Percentiles rank a stretch among this genome's conserved stretches.
phyloP scores from a whole-genome alignment of 2,797 vertebrate genomes.

The Danio tinwini region DNA sequence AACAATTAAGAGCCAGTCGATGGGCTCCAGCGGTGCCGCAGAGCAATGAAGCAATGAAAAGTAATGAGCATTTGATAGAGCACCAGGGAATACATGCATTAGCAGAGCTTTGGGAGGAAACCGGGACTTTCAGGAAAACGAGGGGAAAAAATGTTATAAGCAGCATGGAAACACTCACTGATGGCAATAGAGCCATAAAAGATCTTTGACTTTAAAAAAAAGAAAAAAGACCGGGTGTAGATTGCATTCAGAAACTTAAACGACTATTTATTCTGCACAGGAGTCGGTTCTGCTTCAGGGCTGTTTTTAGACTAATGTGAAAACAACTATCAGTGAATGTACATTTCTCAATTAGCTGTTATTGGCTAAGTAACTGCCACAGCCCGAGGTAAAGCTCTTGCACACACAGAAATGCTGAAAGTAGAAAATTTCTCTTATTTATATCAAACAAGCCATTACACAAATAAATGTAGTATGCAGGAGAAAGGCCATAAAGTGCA shows the following conservation, averaged over 20 bases:
- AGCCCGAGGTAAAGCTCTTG: constrained; percentile 6
- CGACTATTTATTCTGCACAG: constrained; percentile 25
- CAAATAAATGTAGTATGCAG: background rate
- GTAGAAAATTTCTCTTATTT: constrained; percentile 22
- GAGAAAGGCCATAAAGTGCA: constrained; percentile 28
- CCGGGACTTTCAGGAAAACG: constrained; percentile 34
- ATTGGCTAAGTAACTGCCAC: constrained; percentile 25
- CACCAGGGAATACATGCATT: constrained; percentile 36
- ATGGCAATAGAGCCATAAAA: constrained; percentile 19
- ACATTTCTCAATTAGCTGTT: constrained; percentile 26
- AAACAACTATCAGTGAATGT: constrained; percentile 24
- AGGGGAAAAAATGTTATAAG: constrained; percentile 2
- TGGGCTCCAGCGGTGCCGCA: constrained; percentile 7
- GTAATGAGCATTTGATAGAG: constrained; percentile 45
- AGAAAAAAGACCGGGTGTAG: background rate
- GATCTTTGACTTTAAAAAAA: constrained; percentile 14
- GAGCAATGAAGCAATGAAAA: constrained; percentile 41
- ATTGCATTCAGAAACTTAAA: constrained; percentile 25
- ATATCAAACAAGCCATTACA: constrained; percentile 26
- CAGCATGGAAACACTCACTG: constrained; percentile 44
- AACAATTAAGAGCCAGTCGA: constrained; percentile 41
- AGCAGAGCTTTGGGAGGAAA: constrained; percentile 24
- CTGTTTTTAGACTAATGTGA: constrained; percentile 23
- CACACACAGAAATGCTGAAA: constrained; percentile 21
- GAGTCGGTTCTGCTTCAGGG: constrained; percentile 20